Evolutionary conservation across 2,797 vertebrate species (phyloP).

Genomic region (Chelidonichthys spinosus): DNA sequence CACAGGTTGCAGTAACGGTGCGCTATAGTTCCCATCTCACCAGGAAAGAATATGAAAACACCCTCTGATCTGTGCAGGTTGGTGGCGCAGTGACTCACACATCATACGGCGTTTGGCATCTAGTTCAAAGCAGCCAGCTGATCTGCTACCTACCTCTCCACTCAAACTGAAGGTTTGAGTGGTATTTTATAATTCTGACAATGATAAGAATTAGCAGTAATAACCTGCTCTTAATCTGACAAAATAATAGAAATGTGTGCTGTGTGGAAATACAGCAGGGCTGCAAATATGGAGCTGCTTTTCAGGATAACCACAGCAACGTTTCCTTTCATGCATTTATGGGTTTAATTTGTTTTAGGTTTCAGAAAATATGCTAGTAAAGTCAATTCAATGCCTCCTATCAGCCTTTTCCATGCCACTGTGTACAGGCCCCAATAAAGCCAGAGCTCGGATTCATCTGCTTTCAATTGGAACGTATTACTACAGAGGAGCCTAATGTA

Average conservation of each 20-base stretch:
- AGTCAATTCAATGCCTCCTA: slow-evolving; percentile 23
- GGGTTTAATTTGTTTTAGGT: background rate
- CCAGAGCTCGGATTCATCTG: slow-evolving; percentile 41
- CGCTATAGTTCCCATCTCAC: background rate
- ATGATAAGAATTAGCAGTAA: background rate
- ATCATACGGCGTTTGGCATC: slow-evolving; percentile 31
- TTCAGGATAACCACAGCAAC: background rate
- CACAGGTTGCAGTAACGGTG: background rate
- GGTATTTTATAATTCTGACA: background rate
- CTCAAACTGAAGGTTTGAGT: background rate
- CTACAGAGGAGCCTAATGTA: slow-evolving; percentile 45
- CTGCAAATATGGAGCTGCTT: background rate
- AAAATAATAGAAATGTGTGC: background rate
- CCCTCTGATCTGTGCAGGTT: slow-evolving; percentile 21
- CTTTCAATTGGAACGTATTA: slow-evolving; percentile 57
- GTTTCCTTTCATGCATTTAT: background rate
- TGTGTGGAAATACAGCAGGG: background rate
- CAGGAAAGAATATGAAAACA: slow-evolving; percentile 10
- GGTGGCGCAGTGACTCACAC: slow-evolving; percentile 35
- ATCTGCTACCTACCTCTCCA: background rate
- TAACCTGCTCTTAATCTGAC: background rate
- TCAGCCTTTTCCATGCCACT: background rate
- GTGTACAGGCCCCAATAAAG: slow-evolving; percentile 41
- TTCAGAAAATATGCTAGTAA: slow-evolving; percentile 25
- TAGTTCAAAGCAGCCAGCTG: slow-evolving; percentile 28